Evolutionary conservation across 2,113 vertebrate genomes (phyloP), one percentile per base, ranked within the genome.

Genomic region (Psilopogon haemacephalus): DNA sequence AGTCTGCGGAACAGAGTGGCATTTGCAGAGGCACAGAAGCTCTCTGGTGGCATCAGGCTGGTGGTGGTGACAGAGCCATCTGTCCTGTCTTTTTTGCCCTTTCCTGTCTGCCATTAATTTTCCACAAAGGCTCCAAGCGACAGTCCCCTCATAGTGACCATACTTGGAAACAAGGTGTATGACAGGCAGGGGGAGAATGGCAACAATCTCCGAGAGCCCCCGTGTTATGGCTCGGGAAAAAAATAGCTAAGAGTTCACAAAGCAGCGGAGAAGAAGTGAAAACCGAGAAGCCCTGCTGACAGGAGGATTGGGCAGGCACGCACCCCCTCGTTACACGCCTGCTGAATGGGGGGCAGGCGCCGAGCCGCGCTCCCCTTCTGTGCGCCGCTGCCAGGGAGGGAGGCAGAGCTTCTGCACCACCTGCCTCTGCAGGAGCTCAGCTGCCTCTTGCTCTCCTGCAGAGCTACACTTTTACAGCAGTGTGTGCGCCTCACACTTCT

Each of bases 91-190:
- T 97, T 98, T 98, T 98, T 98, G 98, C 97, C 98, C 98, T 99
- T 98, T 98, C 97, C 97, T 98, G 98, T 98, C 97, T 95, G 97
- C 97, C 98, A 98, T 99, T 98, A 98, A 99, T 99, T 99, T 98
- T 96, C 96, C 96, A 97, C 98, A 98, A 98, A 98, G 98, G 94
- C 97, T 98, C 96, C 96, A 95, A 98, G 98, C 96, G 98, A 98
- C 98, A 98, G 98, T 97, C 97, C 96, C 96, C 94, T 98, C 98
- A 98, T 98, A 98, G 98, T 98, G 98, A 98, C 98, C 98, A 98
- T 98, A 98, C 98, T 99, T 98, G 98, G 98, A 98, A 95, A 98
- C 93, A 94, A 98, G 97, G 97, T 97, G 94, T 97, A 96, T 96
- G 95, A 96, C 96, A 97, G 88, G 95, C 96, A 76, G 84, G 68